These are phyloP conservation scores for Drosophila niveifrons DNA, from an alignment of 2,888 invertebrate genomes.

Conservation along the genomic window DNA sequence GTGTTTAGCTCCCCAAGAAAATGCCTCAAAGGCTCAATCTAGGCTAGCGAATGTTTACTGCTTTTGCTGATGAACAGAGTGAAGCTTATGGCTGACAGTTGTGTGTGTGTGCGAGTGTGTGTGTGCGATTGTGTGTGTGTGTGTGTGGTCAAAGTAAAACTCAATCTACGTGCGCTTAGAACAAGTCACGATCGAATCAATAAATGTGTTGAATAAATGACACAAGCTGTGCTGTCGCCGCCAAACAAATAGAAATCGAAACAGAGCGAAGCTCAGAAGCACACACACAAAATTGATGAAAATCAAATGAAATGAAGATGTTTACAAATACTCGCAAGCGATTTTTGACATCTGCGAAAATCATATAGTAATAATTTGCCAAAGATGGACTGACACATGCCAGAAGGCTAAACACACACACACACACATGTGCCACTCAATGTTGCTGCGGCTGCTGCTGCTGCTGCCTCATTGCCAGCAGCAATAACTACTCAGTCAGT, in stretches of 20 bases:
- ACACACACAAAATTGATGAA: conserved; percentile 9
- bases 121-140: conserved; percentile 12
- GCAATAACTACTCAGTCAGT: conserved; percentile 7
- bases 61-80: not conserved
- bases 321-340: conserved; percentile 61
- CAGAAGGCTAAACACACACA: conserved; percentile 16
- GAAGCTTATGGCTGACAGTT: conserved; percentile 15
- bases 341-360: conserved; percentile 52
- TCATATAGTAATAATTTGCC: conserved; percentile 51
- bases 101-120: conserved; percentile 9
- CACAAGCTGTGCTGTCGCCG: conserved; percentile 60
- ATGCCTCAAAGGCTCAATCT: conserved; percentile 1
- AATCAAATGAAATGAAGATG: conserved; percentile 54
- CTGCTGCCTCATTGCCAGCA: conserved; percentile 5
- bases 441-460: not conserved
- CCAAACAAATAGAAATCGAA: conserved; percentile 1
- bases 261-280: conserved; percentile 3
- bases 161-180: conserved; percentile 60
- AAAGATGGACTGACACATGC: conserved; percentile 51
- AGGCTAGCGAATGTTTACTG: conserved; percentile 1
- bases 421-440: conserved; percentile 2
- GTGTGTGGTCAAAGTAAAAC: conserved; percentile 12
- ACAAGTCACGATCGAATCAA: conserved; percentile 64
- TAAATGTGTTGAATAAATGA: conserved; percentile 70
- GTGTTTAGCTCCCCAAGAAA: conserved; percentile 4